Conservation (phyloP, 2,113 vertebrate genomes). For the Bungarus multicinctus region DNA sequence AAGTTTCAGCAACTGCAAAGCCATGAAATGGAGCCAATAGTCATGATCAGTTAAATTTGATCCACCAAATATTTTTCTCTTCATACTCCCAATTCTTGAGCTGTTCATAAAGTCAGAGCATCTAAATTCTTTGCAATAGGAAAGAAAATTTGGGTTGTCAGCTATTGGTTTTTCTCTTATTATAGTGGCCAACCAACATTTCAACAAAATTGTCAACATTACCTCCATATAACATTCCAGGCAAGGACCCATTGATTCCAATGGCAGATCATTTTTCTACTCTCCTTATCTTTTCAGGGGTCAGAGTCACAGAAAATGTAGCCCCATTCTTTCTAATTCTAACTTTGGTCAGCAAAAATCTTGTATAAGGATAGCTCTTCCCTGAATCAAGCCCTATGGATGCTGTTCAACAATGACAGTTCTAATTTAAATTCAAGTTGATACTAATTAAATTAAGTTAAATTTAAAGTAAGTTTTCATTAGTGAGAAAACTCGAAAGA, state of each 20-base stretch:
- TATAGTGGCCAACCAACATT: background rate
- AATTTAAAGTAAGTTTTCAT: background rate
- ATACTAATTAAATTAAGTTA: background rate
- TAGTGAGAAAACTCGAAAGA: background rate
- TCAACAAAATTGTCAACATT: background rate
- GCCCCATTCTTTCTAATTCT: background rate
- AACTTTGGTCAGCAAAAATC: background rate
- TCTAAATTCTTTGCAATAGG: background rate
- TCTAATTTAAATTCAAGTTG: background rate
- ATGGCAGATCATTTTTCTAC: background rate
- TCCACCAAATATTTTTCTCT: background rate
- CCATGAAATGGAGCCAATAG: background rate
- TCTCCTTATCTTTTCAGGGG: background rate
- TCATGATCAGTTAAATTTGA: background rate
- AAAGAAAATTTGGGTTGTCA: background rate
- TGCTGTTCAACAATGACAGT: background rate
- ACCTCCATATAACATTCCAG: background rate
- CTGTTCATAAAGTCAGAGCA: background rate
- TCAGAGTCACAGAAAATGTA: background rate
- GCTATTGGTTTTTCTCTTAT: background rate
- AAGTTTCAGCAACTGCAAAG: background rate
- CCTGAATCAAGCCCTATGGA: background rate
- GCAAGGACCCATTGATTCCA: background rate
- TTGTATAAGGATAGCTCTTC: background rate
- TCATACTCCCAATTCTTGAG: background rate